Evolutionary conservation across 2,888 invertebrate species (phyloP).

Genomic region (Tetrapedia diversipes): DNA sequence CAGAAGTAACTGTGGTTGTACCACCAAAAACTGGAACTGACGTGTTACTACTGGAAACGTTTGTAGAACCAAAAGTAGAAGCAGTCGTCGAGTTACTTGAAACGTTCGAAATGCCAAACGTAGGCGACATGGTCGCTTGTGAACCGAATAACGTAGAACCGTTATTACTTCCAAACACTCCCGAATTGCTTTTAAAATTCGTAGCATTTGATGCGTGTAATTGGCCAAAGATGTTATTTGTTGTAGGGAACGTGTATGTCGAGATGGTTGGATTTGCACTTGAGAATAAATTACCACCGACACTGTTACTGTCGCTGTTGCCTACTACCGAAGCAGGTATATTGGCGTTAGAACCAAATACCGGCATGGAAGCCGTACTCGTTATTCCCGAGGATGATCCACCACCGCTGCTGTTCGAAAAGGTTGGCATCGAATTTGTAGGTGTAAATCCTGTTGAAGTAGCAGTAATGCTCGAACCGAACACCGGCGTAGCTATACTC

Average conservation of each 20-base stretch:
- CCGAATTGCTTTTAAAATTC: not conserved
- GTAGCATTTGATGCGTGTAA: constrained; percentile 18
- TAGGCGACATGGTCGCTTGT: constrained; percentile 29
- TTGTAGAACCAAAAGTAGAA: constrained; percentile 40
- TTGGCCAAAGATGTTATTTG: constrained; percentile 55
- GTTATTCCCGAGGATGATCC: not conserved
- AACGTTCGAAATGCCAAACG: constrained; percentile 25
- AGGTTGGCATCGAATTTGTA: constrained; percentile 7
- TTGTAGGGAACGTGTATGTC: constrained; percentile 19
- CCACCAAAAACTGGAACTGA: constrained; percentile 37
- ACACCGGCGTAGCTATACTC: constrained; percentile 50
- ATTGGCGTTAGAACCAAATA: constrained; percentile 30
- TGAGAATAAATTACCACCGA: constrained; percentile 11
- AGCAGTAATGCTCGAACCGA: constrained; percentile 51
- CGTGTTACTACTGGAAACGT: not conserved
- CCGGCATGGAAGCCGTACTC: constrained; percentile 12
- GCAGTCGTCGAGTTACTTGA: constrained; percentile 29
- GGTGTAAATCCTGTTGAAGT: constrained; percentile 33
- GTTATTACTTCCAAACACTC: constrained; percentile 42
- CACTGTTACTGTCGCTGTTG: constrained; percentile 1
- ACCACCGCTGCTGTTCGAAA: constrained; percentile 13
- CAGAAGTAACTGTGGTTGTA: constrained; percentile 4
- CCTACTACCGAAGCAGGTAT: not conserved
- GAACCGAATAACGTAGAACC: constrained; percentile 42
- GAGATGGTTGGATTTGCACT: not conserved